Evolutionary conservation across 2,888 invertebrate species (phyloP).

Genomic region (Ectemnius cavifrons): DNA sequence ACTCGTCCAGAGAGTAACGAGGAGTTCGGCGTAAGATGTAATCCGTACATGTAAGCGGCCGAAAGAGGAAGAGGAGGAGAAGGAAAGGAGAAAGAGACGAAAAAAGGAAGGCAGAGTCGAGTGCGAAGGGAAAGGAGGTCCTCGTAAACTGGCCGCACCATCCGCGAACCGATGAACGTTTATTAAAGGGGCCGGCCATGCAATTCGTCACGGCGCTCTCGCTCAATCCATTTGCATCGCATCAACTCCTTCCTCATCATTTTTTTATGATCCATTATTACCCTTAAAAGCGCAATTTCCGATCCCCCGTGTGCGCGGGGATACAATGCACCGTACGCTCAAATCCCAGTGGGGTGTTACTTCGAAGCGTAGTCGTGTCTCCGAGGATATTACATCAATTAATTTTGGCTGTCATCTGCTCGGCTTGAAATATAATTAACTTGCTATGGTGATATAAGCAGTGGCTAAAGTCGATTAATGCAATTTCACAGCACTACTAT

Average conservation of each 20-base stretch:
- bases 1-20: conserved; percentile 34
- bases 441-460: no score
- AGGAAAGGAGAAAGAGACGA: conserved; percentile 27
- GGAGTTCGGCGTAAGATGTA: conserved; percentile 45
- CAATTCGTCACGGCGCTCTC: conserved; percentile 29
- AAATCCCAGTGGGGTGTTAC: not conserved
- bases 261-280: conserved; percentile 22
- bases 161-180: conserved; percentile 68
- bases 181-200: conserved; percentile 59
- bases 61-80: conserved; percentile 24
- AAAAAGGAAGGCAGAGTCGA: conserved; percentile 23
- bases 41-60: conserved; percentile 38
- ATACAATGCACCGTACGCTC: not conserved
- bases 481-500: no score
- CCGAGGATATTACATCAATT: no score
- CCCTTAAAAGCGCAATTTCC: conserved; percentile 7
- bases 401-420: no score
- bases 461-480: no score
- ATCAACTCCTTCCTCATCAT: conserved; percentile 29
- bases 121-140: conserved; percentile 6
- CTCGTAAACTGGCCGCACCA: conserved; percentile 32
- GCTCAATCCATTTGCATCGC: conserved; percentile 33
- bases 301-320: not conserved
- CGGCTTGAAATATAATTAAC: no score
- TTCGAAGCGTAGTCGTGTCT: not conserved